phyloP scores from a whole-genome alignment of 2,113 vertebrate genomes.

The Toxostoma redivivum region DNA sequence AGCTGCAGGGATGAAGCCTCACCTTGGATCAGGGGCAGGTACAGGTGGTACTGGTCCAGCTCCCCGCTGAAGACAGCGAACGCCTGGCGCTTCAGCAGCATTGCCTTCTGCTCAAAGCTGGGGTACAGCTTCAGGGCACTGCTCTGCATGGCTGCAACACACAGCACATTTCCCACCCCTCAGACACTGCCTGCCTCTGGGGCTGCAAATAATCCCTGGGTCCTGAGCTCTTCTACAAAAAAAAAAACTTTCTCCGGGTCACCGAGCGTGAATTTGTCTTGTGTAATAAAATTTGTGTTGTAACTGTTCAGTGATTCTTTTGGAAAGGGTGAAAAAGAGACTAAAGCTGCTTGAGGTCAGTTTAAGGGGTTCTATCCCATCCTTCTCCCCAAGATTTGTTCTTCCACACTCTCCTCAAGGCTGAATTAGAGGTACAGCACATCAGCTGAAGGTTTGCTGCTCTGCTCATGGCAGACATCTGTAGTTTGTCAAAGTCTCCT shows the following conservation, averaged over 20 bases:
- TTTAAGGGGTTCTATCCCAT: neutral
- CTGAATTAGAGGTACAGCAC: neutral
- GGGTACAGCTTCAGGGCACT: conserved; percentile 90
- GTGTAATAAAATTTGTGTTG: no score
- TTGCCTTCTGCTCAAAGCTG: conserved; percentile 90
- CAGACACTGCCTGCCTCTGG: neutral
- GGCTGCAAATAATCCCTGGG: neutral
- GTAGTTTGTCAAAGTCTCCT: neutral
- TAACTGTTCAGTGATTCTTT: neutral
- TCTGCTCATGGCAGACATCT: neutral
- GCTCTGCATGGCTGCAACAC: conserved; percentile 87
- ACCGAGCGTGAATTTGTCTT: accelerated
- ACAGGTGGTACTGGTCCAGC: conserved; percentile 92
- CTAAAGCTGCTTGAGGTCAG: neutral
- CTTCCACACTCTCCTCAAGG: neutral
- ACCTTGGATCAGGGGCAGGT: conserved; percentile 96
- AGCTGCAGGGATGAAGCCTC: neutral
- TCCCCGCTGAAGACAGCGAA: conserved; percentile 96
- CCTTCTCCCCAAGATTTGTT: neutral
- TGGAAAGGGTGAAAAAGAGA: neutral
- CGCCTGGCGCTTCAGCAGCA: conserved; percentile 93
- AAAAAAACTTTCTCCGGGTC: neutral
- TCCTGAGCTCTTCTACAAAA: neutral
- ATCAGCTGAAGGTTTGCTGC: neutral
- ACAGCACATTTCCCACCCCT: neutral